These are phyloP conservation scores for Heliconius cydno DNA, from an alignment of 2,888 invertebrate genomes.

Conservation along the genomic window DNA sequence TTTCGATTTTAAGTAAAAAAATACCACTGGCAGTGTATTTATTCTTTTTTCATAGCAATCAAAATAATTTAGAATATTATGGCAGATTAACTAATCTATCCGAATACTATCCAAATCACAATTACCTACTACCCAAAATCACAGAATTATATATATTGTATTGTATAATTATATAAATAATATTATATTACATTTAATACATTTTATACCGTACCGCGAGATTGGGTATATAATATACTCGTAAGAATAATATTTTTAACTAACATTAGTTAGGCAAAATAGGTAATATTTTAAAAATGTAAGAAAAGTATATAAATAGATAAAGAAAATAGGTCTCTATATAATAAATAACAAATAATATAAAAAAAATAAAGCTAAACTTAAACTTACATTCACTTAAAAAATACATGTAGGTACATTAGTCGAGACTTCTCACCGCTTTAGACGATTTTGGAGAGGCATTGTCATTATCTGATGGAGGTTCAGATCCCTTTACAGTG, in stretches of 20 bases:
- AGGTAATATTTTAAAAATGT: not conserved
- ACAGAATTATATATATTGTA: not conserved
- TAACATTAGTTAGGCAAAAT: not conserved
- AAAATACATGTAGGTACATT: not conserved
- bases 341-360: not conserved
- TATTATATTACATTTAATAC: not conserved
- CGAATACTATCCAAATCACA: not conserved
- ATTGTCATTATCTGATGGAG: constrained; percentile 82
- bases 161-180: not conserved
- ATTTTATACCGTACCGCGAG: not conserved
- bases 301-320: not conserved
- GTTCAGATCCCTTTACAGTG: constrained; percentile 90
- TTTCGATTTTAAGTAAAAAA: not conserved
- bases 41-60: not conserved
- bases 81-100: not conserved
- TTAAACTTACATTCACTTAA: not conserved
- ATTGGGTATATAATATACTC: not conserved
- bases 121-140: not conserved
- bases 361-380: not conserved
- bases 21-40: constrained; percentile 16
- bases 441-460: constrained; percentile 72
- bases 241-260: not conserved
- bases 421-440: constrained; percentile 67
- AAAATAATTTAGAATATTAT: not conserved
- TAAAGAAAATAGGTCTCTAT: not conserved